Evolutionary conservation across 2,888 invertebrate genomes (phyloP).

Genomic region (Chrysotoxum bicinctum): DNA sequence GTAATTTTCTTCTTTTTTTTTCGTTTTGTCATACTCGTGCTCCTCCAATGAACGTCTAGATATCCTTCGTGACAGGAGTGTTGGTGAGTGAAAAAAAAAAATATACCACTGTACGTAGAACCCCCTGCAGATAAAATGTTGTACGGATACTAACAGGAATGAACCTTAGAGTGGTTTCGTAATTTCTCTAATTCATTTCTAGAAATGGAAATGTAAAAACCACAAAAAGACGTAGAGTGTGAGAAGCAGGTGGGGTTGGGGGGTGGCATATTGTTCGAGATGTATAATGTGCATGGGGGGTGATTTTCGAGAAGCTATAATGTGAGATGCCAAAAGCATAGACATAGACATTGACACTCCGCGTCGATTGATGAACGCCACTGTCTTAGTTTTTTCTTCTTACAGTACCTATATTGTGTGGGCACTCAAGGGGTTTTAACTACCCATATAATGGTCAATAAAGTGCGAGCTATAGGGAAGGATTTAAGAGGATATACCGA

Average conservation of each 20-base stretch:
- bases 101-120: not conserved
- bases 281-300: slow-evolving; percentile 9
- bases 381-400: not conserved
- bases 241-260: not conserved
- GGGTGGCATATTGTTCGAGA: not conserved
- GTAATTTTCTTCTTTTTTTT: not conserved
- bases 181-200: slow-evolving; percentile 66
- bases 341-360: slow-evolving; percentile 14
- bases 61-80: not conserved
- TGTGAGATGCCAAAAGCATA: slow-evolving; percentile 43
- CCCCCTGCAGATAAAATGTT: slow-evolving; percentile 44
- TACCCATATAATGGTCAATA: too few species aligned
- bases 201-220: slow-evolving; percentile 61
- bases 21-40: not conserved
- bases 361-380: not conserved
- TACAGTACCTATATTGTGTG: too few species aligned
- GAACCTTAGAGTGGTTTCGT: slow-evolving; percentile 38
- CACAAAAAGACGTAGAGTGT: slow-evolving; percentile 31
- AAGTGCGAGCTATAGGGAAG: too few species aligned
- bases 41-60: not conserved
- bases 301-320: slow-evolving; percentile 18
- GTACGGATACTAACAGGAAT: not conserved
- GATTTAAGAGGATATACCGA: too few species aligned
- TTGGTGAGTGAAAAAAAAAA: not conserved
- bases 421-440: too few species aligned